These are phyloP conservation scores for Alosa alosa DNA, from an alignment of 2,113 vertebrate species.

Conservation along the genomic window DNA sequence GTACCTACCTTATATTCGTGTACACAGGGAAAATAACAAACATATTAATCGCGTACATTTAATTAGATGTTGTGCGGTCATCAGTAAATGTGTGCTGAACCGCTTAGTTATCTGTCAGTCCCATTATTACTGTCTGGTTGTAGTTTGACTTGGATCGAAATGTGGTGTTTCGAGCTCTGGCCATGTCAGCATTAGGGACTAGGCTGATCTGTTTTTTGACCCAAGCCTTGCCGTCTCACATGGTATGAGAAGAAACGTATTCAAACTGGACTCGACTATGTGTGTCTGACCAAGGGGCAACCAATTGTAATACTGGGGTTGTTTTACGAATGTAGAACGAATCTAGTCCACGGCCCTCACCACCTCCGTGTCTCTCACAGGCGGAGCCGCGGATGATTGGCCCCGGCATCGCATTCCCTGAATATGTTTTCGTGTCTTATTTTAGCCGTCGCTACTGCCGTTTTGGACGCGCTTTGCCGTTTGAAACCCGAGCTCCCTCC, in stretches of 20 bases:
- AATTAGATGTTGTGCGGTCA: not conserved
- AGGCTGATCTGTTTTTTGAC: not conserved
- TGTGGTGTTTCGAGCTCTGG: not conserved
- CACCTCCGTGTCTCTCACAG: not conserved
- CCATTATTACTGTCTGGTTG: not conserved
- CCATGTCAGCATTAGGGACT: not conserved
- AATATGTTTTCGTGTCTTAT: slow-evolving; percentile 69
- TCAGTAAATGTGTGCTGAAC: not conserved
- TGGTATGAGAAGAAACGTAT: not conserved
- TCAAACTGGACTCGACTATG: not conserved
- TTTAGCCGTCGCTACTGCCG: slow-evolving; percentile 57
- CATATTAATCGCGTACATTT: not conserved
- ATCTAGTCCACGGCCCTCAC: not conserved
- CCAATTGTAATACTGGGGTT: not conserved
- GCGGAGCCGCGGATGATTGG: slow-evolving; percentile 47
- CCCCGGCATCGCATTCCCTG: slow-evolving; percentile 60
- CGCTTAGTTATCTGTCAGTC: not conserved
- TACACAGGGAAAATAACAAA: not conserved
- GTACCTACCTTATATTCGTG: not conserved
- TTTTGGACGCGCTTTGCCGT: slow-evolving; percentile 55
- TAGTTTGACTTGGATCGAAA: not conserved
- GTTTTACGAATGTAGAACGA: not conserved
- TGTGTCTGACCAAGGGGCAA: not conserved
- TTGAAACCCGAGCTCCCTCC: slow-evolving; percentile 57
- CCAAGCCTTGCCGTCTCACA: not conserved